Base-by-base conservation (phyloP, 1,140 invertebrate genomes). In the Drosophila dunni region DNA sequence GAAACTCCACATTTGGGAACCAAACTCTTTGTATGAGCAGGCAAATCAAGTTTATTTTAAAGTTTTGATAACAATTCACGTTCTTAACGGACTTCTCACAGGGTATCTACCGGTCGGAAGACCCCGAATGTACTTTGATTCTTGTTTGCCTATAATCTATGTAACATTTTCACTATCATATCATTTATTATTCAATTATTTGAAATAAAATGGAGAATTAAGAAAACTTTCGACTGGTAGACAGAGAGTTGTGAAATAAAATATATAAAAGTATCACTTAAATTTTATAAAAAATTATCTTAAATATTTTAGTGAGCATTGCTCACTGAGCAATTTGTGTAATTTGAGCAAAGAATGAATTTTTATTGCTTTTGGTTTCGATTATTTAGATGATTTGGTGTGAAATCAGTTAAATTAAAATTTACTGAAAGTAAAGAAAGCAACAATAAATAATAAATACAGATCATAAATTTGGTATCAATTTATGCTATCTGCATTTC, bases 101-200 rank as follows among this genome's bases (percentile, higher is more conserved):
- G 17, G 17, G 17, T 20, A 20, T 20, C 17, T 20, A 20, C 1
- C 17, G 17, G 17, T 20, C 17, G 17, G 17, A 20, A 20, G 17
- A 20, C 17, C 17, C 17, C 17, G 2, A 20, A 20, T 20, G 17
- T 20, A 20, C 17, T 20, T 20, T 20, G 17, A 20, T 20, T 20
- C 17, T 20, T 1, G 17, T 20, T 20, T 20, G 17, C 17, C 17
- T 20, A 20, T 20, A 20, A 20, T 2, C 2, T 20, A 20, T 20
- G 17, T n/a, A n/a, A n/a, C n/a, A n/a, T 20, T 20, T 20, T 20
- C 17, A 20, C 17, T 76, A 51, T 62, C 61, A 68, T 73, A 53
- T 60, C 57, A 75, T 81, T 85, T 80, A 64, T 75, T 81, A 40
- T 40, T 40, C 5, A n/a, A 3, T 13, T 11, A 3, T n/a, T 42